Conservation (phyloP, 2,888 invertebrate genomes). For the Caenorhabditis afra region DNA sequence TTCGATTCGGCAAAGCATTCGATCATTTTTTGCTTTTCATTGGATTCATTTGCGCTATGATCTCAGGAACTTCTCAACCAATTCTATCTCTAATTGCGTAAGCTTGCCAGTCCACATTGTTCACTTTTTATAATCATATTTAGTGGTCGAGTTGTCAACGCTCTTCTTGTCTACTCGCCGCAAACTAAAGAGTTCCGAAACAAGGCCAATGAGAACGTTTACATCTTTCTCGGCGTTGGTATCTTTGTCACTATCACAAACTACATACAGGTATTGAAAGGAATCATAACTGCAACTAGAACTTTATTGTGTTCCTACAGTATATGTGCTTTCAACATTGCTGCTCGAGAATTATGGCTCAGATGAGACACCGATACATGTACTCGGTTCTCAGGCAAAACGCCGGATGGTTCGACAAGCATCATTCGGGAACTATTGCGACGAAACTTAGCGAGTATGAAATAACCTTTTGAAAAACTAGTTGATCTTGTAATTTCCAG, state of each 20-base stretch:
- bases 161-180: conserved; percentile 65
- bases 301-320: conserved; percentile 52
- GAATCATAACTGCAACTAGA: neutral
- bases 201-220: conserved; percentile 71
- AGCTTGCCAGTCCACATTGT: neutral
- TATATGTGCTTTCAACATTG: conserved; percentile 73
- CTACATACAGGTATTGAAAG: conserved; percentile 71
- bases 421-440: conserved; percentile 70
- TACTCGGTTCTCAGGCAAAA: conserved; percentile 70
- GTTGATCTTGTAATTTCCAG: conserved; percentile 10
- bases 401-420: conserved; percentile 73
- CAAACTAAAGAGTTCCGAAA: conserved; percentile 62
- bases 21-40: conserved; percentile 65
- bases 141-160: conserved; percentile 71
- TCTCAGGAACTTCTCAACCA: conserved; percentile 69
- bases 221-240: conserved; percentile 74
- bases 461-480: neutral
- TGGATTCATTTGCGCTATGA: conserved; percentile 64
- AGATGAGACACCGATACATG: conserved; percentile 66
- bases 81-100: conserved; percentile 66
- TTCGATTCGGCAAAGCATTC: conserved; percentile 66
- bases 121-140: neutral
- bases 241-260: conserved; percentile 66
- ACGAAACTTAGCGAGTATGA: conserved; percentile 71
- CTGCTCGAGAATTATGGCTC: conserved; percentile 69